Evolutionary conservation across 2,797 vertebrate species (phyloP), one percentile per base, ranked within the genome.

Genomic region (Lagodon rhomboides): DNA sequence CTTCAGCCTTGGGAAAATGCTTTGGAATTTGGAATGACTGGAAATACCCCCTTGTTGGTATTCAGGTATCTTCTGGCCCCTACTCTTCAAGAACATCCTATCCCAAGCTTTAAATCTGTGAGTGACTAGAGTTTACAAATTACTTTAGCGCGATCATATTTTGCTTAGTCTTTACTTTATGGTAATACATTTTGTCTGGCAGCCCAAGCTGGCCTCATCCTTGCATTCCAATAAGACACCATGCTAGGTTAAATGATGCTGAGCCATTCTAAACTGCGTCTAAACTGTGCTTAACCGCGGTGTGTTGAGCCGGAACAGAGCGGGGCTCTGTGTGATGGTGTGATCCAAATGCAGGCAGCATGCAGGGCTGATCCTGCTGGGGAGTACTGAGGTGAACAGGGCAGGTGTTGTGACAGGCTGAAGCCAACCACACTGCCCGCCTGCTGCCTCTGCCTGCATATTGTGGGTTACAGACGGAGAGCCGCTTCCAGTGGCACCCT

Each of bases 381-480:
- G 64, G 60, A 85, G 66, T 6, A 30, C 12, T 54, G 71, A 78
- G 59, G 73, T 75, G 67, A 68, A 82, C 69, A 64, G 77, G 2
- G 64, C 69, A 87, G 87, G 70, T 80, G 88, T 83, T 83, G 70
- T 67, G 76, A 80, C 55, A 71, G 61, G 73, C 51, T 54, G 43
- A 85, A 76, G 73, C 65, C 61, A 77, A 34, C 68, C 54, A 43
- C 20, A 58, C 49, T 5, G 58, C 59, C 66, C 7, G 64, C 69
- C 66, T 34, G 38, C 70, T 68, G 53, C 55, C 62, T 73, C 73
- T 64, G 58, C 62, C 17, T 66, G 43, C 44, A 66, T 43, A 59
- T 55, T 56, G 38, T 38, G 58, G 71, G 58, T 67, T 27, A 50
- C 75, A 67, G 18, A 81, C 8, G 16, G 58, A 69, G 12, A 62